Percentiles rank a stretch among this genome's conserved stretches.
These are phyloP conservation scores for Acanthurus lineatus DNA, from an alignment of 2,797 vertebrate genomes.

Conservation along the genomic window DNA sequence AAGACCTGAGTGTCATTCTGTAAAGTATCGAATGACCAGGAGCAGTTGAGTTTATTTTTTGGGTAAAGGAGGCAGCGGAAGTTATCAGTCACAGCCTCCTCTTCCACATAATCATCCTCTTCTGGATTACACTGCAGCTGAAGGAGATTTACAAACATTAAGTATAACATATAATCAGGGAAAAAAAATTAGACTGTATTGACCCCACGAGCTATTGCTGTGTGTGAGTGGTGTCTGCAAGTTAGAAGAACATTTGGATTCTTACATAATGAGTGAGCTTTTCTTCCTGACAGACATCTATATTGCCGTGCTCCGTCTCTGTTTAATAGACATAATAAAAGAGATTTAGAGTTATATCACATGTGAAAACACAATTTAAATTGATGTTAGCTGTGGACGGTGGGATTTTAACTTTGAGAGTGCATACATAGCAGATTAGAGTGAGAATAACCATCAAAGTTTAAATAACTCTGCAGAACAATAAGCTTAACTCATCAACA, in stretches of 20 bases:
- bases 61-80: constrained; percentile 59
- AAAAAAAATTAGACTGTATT: background rate
- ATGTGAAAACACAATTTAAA: background rate
- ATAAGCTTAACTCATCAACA: background rate
- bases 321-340: constrained; percentile 21
- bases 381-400: background rate
- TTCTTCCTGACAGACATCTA: background rate
- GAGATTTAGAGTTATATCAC: background rate
- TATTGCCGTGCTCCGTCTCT: background rate
- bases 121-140: background rate
- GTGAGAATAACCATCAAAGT: background rate
- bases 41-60: constrained; percentile 68
- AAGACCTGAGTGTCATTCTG: constrained; percentile 20
- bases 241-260: background rate
- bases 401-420: background rate
- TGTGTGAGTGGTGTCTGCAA: background rate
- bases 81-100: accelerated
- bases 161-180: background rate
- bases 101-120: accelerated
- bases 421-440: background rate
- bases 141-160: constrained; percentile 6
- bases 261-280: accelerated
- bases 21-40: constrained; percentile 51
- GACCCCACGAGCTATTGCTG: background rate
- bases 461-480: background rate